Conservation (phyloP, 2,113 vertebrate genomes). For the Rhinolophus sinicus region DNA sequence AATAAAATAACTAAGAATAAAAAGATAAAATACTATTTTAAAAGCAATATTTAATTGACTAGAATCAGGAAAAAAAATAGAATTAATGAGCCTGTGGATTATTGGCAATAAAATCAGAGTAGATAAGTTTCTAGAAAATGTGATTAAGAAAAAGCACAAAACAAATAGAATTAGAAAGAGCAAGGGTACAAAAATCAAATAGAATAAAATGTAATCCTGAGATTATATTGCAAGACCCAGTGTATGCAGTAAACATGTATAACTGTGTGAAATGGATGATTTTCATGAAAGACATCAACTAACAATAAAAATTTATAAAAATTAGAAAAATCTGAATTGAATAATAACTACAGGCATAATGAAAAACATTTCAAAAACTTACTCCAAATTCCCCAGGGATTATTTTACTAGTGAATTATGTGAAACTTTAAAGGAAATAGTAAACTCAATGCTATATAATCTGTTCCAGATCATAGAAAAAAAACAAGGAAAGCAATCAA, state of each 20-base stretch:
- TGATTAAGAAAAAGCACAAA: constrained; percentile 39
- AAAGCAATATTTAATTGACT: constrained; percentile 47
- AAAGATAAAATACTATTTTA: constrained; percentile 1
- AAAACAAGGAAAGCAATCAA: constrained; percentile 48
- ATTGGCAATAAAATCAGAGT: constrained; percentile 18
- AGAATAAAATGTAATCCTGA: not conserved
- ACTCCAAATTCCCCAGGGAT: constrained; percentile 37
- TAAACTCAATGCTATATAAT: constrained; percentile 69
- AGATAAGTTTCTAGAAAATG: not conserved
- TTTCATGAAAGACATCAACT: constrained; percentile 24
- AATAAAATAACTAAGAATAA: constrained; percentile 16
- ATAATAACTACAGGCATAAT: constrained; percentile 44
- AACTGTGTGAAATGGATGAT: constrained; percentile 41
- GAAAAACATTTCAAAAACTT: constrained; percentile 66
- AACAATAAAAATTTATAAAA: constrained; percentile 35
- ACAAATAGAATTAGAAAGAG: not conserved
- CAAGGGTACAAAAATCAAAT: not conserved
- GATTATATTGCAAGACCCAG: not conserved
- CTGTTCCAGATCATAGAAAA: constrained; percentile 66
- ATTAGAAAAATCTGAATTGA: constrained; percentile 60
- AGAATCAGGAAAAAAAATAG: constrained; percentile 33
- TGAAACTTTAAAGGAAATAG: constrained; percentile 68
- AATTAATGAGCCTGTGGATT: constrained; percentile 2
- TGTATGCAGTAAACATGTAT: not conserved
- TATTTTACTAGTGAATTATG: constrained; percentile 65